These are phyloP conservation scores for Neotragus pygmaeus DNA, from an alignment of 2,113 vertebrate genomes.

Conservation along the genomic window DNA sequence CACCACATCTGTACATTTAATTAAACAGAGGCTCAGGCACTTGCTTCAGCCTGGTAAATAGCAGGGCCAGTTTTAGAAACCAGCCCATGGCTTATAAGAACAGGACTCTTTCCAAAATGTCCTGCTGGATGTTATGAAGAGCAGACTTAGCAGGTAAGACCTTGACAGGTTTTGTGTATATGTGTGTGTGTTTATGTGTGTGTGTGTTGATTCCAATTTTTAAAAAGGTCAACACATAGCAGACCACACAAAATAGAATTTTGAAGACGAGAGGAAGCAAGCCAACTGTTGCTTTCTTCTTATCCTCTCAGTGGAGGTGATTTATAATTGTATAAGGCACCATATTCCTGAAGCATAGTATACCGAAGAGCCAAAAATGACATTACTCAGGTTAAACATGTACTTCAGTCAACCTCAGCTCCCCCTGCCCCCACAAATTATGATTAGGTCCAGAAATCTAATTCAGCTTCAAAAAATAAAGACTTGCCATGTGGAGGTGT, in stretches of 20 bases:
- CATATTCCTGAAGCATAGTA: slow-evolving; percentile 13
- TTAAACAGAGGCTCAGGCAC: not conserved
- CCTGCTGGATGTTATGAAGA: not conserved
- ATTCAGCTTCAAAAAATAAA: slow-evolving; percentile 30
- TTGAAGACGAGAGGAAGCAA: slow-evolving; percentile 30
- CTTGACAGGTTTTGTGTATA: not conserved
- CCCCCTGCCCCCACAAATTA: not conserved
- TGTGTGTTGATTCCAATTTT: not conserved
- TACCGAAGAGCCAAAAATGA: slow-evolving; percentile 47
- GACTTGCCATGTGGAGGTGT: not conserved
- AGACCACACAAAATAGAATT: slow-evolving; percentile 49
- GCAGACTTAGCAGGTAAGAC: not conserved
- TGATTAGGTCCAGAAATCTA: slow-evolving; percentile 26
- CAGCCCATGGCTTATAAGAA: not conserved
- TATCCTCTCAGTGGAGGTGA: slow-evolving; percentile 23
- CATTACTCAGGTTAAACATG: not conserved
- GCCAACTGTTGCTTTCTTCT: slow-evolving; percentile 44
- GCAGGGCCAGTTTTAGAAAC: not conserved
- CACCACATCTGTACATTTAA: not conserved
- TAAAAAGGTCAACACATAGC: slow-evolving; percentile 29
- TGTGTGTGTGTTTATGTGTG: not conserved
- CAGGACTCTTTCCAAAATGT: not conserved
- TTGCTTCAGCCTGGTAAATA: not conserved
- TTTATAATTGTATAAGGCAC: slow-evolving; percentile 53
- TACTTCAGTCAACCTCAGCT: not conserved